A percentile compares a stretch with the other conserved stretches of the same genome.
Evolutionary conservation across 2,888 invertebrate genomes (phyloP).

Genomic region (Ennomos fuscantarius): DNA sequence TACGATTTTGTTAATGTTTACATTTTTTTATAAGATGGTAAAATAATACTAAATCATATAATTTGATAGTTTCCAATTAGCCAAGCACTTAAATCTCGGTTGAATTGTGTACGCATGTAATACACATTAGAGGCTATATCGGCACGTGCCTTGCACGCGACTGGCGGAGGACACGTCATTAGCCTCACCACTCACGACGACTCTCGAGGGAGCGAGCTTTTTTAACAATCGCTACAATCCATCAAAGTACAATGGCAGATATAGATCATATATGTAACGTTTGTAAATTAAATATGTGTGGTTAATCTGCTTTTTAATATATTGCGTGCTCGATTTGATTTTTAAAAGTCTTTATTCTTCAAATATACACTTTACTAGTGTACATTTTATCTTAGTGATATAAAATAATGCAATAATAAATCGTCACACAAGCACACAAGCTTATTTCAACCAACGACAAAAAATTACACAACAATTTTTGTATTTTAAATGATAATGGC

Average conservation of each 20-base stretch:
- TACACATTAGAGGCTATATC: conserved; percentile 63
- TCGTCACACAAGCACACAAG: too few relatives aligned
- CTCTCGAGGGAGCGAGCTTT: conserved; percentile 59
- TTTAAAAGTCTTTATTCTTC: too few relatives aligned
- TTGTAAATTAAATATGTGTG: conserved; percentile 18
- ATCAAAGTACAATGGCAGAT: conserved; percentile 42
- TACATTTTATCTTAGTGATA: too few relatives aligned
- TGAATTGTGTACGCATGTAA: conserved; percentile 35
- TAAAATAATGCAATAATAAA: too few relatives aligned
- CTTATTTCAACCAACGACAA: too few relatives aligned
- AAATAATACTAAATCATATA: neutral
- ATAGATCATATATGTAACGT: conserved; percentile 27
- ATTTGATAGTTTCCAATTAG: conserved; percentile 33
- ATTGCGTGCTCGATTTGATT: too few relatives aligned
- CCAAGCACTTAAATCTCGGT: conserved; percentile 43
- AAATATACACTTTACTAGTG: too few relatives aligned
- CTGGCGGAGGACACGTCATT: conserved; percentile 74
- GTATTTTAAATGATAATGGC: too few relatives aligned
- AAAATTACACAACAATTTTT: too few relatives aligned
- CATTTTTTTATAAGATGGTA: neutral
- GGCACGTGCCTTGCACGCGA: conserved; percentile 77
- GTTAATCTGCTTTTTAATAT: too few relatives aligned
- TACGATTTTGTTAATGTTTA: too few relatives aligned
- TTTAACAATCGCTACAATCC: conserved; percentile 38
- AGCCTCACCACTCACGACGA: conserved; percentile 57